phyloP scores from a whole-genome alignment of 2,888 invertebrate genomes.

The Leptinotarsa haldemani region DNA sequence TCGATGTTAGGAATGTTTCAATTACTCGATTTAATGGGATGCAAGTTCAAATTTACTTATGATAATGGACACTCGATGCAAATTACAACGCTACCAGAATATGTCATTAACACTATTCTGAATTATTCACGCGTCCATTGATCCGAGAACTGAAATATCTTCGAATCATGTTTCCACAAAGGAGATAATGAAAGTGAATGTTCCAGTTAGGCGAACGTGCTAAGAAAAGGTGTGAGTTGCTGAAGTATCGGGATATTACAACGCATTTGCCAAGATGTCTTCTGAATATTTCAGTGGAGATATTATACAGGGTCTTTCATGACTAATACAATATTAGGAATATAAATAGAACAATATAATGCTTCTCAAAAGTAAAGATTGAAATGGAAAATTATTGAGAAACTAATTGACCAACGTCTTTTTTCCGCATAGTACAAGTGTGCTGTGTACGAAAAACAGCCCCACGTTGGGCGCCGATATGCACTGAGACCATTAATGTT shows the following conservation, averaged over 20 bases:
- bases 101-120: not conserved
- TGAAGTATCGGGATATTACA: not conserved
- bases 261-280: not conserved
- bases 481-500: no score
- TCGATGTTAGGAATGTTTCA: slow-evolving; percentile 24
- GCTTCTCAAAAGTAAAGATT: no score
- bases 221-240: not conserved
- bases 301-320: not conserved
- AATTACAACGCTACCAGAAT: slow-evolving; percentile 16
- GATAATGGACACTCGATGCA: slow-evolving; percentile 25
- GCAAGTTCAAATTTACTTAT: slow-evolving; percentile 23
- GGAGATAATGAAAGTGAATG: not conserved
- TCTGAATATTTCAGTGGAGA: not conserved
- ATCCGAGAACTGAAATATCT: not conserved
- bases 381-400: no score
- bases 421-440: no score
- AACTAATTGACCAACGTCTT: no score
- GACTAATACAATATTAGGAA: not conserved
- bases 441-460: no score
- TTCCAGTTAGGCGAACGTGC: not conserved
- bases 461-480: no score
- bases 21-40: slow-evolving; percentile 30
- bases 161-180: not conserved
- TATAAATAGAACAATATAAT: not conserved
- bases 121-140: slow-evolving; percentile 1